These are phyloP conservation scores for Scaptomyza pallida DNA, from an alignment of 1,140 invertebrate species.

Conservation along the genomic window DNA sequence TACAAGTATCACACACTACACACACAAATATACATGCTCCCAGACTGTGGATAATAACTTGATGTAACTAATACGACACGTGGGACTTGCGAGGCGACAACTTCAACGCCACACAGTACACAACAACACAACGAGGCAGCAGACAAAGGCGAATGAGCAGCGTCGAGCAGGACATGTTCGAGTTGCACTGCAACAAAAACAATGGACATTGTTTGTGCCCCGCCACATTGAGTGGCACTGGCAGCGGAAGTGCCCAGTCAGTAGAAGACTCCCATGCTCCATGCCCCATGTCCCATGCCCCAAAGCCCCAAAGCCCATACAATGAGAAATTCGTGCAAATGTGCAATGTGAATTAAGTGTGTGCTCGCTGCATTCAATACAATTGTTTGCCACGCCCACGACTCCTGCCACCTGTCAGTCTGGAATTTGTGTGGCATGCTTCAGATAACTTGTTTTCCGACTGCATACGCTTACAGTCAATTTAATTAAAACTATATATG, in stretches of 20 bases:
- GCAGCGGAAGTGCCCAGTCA: slow-evolving; percentile 54
- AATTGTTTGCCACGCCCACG: neutral
- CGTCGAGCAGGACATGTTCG: slow-evolving; percentile 62
- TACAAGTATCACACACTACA: slow-evolving; percentile 31
- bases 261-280: slow-evolving; percentile 4
- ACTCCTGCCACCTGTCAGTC: neutral
- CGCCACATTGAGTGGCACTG: slow-evolving; percentile 11
- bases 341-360: slow-evolving; percentile 11
- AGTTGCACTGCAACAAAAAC: slow-evolving; percentile 52
- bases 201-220: slow-evolving; percentile 38
- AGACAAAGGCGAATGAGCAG: slow-evolving; percentile 9
- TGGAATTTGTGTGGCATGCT: slow-evolving; percentile 28
- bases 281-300: too few relatives aligned
- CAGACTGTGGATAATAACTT: slow-evolving; percentile 37
- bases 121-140: slow-evolving; percentile 1
- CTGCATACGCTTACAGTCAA: slow-evolving; percentile 18
- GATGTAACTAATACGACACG: slow-evolving; percentile 73
- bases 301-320: too few relatives aligned
- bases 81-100: slow-evolving; percentile 51
- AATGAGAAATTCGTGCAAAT: slow-evolving; percentile 6
- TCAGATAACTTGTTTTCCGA: slow-evolving; percentile 20
- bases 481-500: slow-evolving; percentile 43
- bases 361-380: neutral
- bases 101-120: slow-evolving; percentile 25
- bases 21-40: neutral